A percentile compares a stretch with the other conserved stretches of the same genome.
These are phyloP conservation scores for Drosophila tripunctata DNA, from an alignment of 2,888 invertebrate genomes.

Conservation along the genomic window DNA sequence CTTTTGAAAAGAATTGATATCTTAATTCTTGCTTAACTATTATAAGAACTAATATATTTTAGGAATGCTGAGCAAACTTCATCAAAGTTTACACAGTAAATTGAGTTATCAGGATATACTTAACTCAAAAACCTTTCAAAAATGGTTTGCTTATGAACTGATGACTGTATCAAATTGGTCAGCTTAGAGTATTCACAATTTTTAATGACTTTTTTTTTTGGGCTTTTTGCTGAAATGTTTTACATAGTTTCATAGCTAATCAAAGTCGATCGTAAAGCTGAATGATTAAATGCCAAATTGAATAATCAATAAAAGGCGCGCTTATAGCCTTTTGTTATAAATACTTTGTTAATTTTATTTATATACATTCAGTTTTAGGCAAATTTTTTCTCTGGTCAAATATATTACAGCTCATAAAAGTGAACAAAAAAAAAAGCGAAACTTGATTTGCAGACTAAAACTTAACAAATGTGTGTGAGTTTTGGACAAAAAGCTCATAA, in stretches of 20 bases:
- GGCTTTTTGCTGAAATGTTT: background rate
- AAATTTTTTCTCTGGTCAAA: slow-evolving; percentile 55
- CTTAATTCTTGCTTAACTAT: background rate
- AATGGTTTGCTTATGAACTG: background rate
- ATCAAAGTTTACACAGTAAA: background rate
- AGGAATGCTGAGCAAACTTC: background rate
- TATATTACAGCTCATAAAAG: slow-evolving; percentile 66
- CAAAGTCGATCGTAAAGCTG: slow-evolving; percentile 62
- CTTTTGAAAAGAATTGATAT: background rate
- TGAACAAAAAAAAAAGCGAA: slow-evolving; percentile 44
- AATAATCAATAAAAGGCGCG: slow-evolving; percentile 61
- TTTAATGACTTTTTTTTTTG: background rate
- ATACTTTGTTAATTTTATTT: slow-evolving; percentile 5
- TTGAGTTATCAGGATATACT: background rate
- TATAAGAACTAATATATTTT: background rate
- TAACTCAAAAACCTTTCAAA: background rate
- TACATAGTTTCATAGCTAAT: slow-evolving; percentile 59
- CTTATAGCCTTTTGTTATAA: slow-evolving; percentile 21
- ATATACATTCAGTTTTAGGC: slow-evolving; percentile 29
- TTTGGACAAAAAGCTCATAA: slow-evolving; percentile 58
- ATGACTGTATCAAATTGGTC: background rate
- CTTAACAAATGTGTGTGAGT: slow-evolving; percentile 39
- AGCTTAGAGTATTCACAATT: background rate
- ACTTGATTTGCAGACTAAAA: slow-evolving; percentile 66
- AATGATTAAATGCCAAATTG: slow-evolving; percentile 70